Evolutionary conservation across 2,113 vertebrate genomes (phyloP), one percentile per base, ranked within the genome.

Genomic region (Vulpes lagopus): DNA sequence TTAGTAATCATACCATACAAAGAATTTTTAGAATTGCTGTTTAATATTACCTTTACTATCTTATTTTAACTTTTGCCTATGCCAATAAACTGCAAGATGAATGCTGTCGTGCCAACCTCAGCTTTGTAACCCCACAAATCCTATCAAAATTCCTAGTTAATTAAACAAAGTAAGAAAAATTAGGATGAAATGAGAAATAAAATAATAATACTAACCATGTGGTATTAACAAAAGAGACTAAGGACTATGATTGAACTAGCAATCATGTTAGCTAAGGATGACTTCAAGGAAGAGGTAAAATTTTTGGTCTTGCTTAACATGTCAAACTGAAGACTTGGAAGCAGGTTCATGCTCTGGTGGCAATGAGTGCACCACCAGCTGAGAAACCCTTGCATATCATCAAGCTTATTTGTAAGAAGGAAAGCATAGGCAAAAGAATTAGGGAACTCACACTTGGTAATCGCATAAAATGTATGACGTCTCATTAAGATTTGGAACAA

Each of bases 101-200:
- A 51, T 53, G 11, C 16, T 3, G 30, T 4, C 32, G 25, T 78
- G 15, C 35, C 35, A 38, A 80, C 4, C 16, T 85, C 82, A 59
- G 16, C 14, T 67, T 87, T 60, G 9, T 32, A 53, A 84, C 11
- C n/a, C 38, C 12, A 78, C 10, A 78, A 95, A 88, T 43, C 20
- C 49, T 53, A 90, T n/a, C 11, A 81, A 32, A 84, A 2, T 30
- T 6, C 2, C 15, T 32, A 16, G 32, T 64, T 53, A 85, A 55
- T 2, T 85, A 38, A 94, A 60, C 14, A 76, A 82, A 86, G 74
- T 43, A 96, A 74, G 27, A 22, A 55, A 95, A 91, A 69, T 71
- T 59, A 92, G 27, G 32, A 91, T 73, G 9, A 80, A 88, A 93
- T 81, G 23, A 96, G 87, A 84, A 60, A 4, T 32, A 80, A 22